Conservation (phyloP, 2,888 invertebrate genomes). For the Tipula vernalis region DNA sequence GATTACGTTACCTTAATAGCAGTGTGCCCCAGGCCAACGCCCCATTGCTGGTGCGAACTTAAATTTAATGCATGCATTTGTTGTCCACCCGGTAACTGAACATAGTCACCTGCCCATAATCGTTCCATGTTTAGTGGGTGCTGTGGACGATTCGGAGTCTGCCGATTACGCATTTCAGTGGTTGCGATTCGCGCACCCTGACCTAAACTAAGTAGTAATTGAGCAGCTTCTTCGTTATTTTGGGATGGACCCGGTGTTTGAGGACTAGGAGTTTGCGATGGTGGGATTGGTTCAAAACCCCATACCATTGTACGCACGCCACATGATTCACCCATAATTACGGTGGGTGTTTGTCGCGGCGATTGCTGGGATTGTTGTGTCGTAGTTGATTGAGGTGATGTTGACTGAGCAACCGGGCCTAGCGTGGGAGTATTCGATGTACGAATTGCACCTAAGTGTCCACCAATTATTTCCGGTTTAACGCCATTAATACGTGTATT, state of each 20-base stretch:
- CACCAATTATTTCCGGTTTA: conserved; percentile 71
- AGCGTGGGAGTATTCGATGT: conserved; percentile 22
- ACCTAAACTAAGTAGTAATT: conserved; percentile 62
- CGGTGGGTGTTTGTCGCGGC: conserved; percentile 61
- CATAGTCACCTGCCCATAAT: conserved; percentile 79
- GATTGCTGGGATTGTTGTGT: conserved; percentile 30
- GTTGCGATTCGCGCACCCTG: conserved; percentile 37
- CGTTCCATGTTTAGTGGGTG: conserved; percentile 81
- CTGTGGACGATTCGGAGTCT: conserved; percentile 24
- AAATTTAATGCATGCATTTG: conserved; percentile 69
- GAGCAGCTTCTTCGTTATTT: conserved; percentile 51
- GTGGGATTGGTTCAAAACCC: conserved; percentile 45
- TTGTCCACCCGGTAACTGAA: conserved; percentile 70
- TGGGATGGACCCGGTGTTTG: conserved; percentile 34
- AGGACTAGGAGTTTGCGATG: conserved; percentile 36
- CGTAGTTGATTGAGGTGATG: conserved; percentile 27
- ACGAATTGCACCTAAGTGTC: conserved; percentile 31
- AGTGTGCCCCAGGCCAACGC: conserved; percentile 23
- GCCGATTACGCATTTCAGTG: conserved; percentile 24
- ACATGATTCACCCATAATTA: conserved; percentile 88
- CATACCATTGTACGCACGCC: conserved; percentile 65
- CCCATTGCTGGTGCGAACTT: conserved; percentile 42
- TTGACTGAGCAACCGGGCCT: conserved; percentile 31
- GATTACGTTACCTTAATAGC: neutral
- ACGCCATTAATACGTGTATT: conserved; percentile 62